These are phyloP conservation scores for Tympanuchus pallidicinctus DNA, from an alignment of 2,113 vertebrate genomes.

Conservation along the genomic window DNA sequence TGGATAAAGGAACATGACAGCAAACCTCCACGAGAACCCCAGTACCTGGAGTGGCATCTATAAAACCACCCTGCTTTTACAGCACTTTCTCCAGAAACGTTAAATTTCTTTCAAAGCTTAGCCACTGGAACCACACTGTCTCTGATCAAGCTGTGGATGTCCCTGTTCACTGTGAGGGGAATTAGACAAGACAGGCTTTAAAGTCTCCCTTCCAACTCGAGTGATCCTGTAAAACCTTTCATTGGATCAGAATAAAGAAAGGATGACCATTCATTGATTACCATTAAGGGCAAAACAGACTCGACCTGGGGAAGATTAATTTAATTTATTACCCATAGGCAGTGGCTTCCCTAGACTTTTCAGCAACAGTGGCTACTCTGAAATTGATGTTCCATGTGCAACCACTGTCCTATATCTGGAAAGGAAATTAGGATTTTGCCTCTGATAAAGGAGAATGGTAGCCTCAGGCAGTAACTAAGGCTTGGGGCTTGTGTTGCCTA, in stretches of 20 bases:
- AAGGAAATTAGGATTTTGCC: too few species aligned
- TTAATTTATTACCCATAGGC: not conserved
- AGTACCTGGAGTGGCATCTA: not conserved
- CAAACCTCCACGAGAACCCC: fast-evolving
- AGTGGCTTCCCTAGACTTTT: not conserved
- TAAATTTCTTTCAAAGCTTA: not conserved
- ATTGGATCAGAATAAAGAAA: not conserved
- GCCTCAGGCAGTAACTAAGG: not conserved
- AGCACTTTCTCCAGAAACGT: not conserved
- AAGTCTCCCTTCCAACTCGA: too few species aligned
- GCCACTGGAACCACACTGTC: not conserved
- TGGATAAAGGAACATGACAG: not conserved
- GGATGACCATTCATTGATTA: not conserved
- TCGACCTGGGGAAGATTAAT: not conserved
- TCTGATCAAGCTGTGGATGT: too few species aligned
- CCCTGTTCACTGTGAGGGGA: too few species aligned
- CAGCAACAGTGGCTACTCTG: not conserved
- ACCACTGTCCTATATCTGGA: not conserved
- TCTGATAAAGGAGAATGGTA: not conserved
- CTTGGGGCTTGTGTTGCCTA: not conserved
- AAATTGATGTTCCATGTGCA: not conserved
- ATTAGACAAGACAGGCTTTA: too few species aligned
- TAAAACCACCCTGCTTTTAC: not conserved
- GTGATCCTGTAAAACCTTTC: too few species aligned
- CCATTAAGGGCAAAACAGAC: not conserved